Evolutionary conservation across 2,888 invertebrate genomes (phyloP).

Genomic region (Busseola fusca): DNA sequence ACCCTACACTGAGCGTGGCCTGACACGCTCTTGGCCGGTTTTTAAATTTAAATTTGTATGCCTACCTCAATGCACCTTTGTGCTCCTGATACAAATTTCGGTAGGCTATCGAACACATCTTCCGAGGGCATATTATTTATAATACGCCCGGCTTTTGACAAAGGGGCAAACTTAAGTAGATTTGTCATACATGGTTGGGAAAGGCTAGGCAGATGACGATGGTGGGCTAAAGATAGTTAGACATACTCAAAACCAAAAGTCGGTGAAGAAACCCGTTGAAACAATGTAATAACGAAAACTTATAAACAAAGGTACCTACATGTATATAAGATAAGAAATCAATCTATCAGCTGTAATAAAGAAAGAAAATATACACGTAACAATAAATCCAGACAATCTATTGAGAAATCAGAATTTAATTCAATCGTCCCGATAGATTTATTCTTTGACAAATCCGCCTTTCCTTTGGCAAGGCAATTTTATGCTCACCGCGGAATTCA

Average conservation of each 20-base stretch:
- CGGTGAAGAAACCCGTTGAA: not conserved
- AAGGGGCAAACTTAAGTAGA: no score
- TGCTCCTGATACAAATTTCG: no score
- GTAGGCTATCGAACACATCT: no score
- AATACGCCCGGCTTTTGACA: no score
- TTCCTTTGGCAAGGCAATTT: constrained; percentile 29
- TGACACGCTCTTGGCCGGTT: no score
- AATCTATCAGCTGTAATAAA: not conserved
- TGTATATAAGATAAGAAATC: not conserved
- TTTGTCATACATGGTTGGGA: no score
- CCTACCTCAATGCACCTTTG: no score
- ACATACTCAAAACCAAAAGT: not conserved
- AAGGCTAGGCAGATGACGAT: no score
- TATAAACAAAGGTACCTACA: no score
- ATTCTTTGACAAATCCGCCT: constrained; percentile 39
- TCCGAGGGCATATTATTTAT: no score
- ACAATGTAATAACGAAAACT: not conserved
- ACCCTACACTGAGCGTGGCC: no score
- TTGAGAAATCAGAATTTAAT: constrained; percentile 7
- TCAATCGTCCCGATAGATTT: constrained; percentile 13
- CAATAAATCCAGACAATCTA: constrained; percentile 19
- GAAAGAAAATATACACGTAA: not conserved
- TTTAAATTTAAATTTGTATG: no score
- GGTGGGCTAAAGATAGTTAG: not conserved
- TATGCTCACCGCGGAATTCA: constrained; percentile 30